A percentile compares a stretch with the other conserved stretches of the same genome.
Evolutionary conservation across 2,797 vertebrate genomes (phyloP).

Genomic region (Amblyopsis hoosieri): DNA sequence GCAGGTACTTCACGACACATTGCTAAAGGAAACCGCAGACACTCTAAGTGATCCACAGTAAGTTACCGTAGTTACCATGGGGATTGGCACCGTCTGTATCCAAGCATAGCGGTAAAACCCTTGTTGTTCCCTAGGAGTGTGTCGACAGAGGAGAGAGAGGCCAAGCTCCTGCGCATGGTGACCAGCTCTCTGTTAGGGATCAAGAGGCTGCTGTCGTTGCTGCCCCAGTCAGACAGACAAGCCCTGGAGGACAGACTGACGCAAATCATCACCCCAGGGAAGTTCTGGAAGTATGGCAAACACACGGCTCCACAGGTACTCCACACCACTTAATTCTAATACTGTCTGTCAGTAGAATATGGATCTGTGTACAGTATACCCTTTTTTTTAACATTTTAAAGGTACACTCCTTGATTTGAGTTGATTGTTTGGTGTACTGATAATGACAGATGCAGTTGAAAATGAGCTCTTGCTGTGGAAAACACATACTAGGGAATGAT

Average conservation of each 20-base stretch:
- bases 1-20: conserved; percentile 91
- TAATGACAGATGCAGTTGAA: too few relatives aligned
- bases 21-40: conserved; percentile 93
- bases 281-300: conserved; percentile 97
- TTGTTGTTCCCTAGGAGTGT: conserved; percentile 81
- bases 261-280: conserved; percentile 82
- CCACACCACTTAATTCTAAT: background rate
- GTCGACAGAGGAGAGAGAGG: conserved; percentile 90
- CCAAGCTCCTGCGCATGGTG: conserved; percentile 89
- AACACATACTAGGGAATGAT: too few relatives aligned
- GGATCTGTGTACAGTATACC: background rate
- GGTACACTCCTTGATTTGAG: too few relatives aligned
- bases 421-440: too few relatives aligned
- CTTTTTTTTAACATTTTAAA: too few relatives aligned
- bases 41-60: conserved; percentile 95
- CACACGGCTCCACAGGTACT: conserved; percentile 87
- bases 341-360: background rate
- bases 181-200: conserved; percentile 93
- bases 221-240: conserved; percentile 80
- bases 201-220: conserved; percentile 85
- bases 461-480: too few relatives aligned
- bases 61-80: conserved; percentile 52
- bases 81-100: background rate
- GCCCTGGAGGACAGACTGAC: conserved; percentile 80
- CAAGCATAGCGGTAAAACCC: background rate